phyloP scores from a whole-genome alignment of 2,797 vertebrate genomes.

The Fundulus diaphanus region DNA sequence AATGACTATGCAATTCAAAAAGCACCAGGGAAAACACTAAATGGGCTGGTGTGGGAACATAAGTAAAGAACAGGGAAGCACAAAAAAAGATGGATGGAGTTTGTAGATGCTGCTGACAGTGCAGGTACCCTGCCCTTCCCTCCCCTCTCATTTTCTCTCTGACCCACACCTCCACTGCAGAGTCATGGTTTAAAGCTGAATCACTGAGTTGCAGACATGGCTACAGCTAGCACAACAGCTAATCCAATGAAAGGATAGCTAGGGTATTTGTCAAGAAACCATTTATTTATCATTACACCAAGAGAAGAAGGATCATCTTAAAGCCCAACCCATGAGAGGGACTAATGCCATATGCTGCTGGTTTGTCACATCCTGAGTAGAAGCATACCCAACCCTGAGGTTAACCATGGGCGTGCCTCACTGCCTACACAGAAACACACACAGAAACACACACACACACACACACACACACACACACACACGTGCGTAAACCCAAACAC shows the following conservation, averaged over 20 bases:
- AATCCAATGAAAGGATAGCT: constrained; percentile 24
- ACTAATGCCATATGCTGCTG: constrained; percentile 68
- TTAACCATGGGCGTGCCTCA: constrained; percentile 78
- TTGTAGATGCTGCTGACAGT: constrained; percentile 74
- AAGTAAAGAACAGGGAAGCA: constrained; percentile 35
- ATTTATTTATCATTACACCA: constrained; percentile 38
- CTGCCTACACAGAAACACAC: constrained; percentile 42
- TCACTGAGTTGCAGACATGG: constrained; percentile 51
- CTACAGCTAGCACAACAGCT: constrained; percentile 31
- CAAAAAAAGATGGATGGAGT: constrained; percentile 70
- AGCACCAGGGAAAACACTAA: constrained; percentile 35
- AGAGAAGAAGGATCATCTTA: constrained; percentile 42
- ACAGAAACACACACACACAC: constrained; percentile 16
- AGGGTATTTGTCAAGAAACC: constrained; percentile 22
- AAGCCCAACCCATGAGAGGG: constrained; percentile 34
- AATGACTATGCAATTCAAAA: constrained; percentile 76
- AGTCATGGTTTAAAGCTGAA: constrained; percentile 68
- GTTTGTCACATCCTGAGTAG: constrained; percentile 70
- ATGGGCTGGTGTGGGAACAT: constrained; percentile 48
- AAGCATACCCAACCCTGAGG: constrained; percentile 72
- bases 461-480: constrained; percentile 6
- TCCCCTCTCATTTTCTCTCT: constrained; percentile 55
- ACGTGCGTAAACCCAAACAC: constrained; percentile 15
- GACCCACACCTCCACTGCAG: constrained; percentile 75
- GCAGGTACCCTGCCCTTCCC: constrained; percentile 61